phyloP scores from a whole-genome alignment of 2,888 invertebrate species.

The Gastracanthus pulcherrimus region DNA sequence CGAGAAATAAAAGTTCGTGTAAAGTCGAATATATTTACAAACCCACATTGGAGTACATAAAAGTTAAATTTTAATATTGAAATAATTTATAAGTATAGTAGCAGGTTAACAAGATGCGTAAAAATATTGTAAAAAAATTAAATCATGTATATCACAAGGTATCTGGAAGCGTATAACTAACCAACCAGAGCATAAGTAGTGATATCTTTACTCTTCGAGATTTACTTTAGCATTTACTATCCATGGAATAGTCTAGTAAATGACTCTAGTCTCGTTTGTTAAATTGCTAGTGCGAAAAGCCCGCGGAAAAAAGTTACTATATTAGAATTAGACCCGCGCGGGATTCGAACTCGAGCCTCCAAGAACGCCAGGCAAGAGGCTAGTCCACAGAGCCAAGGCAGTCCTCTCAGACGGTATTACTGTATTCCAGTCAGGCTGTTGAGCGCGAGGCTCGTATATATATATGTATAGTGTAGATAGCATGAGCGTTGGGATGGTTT shows the following conservation, averaged over 20 bases:
- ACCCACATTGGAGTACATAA: too few relatives aligned
- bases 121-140: background rate
- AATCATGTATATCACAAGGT: slow-evolving; percentile 54
- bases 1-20: too few relatives aligned
- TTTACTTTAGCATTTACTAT: slow-evolving; percentile 54
- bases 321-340: background rate
- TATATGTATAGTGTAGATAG: background rate
- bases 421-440: background rate
- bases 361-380: slow-evolving; percentile 14
- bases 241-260: slow-evolving; percentile 43
- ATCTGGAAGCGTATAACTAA: slow-evolving; percentile 20
- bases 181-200: slow-evolving; percentile 51
- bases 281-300: background rate
- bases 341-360: slow-evolving; percentile 48
- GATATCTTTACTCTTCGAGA: slow-evolving; percentile 59
- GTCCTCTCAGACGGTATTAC: background rate
- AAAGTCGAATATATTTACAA: too few relatives aligned
- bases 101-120: background rate
- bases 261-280: slow-evolving; percentile 55
- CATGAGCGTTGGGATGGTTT: background rate
- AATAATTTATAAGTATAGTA: too few relatives aligned
- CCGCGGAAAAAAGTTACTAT: background rate
- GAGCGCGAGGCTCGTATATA: too few relatives aligned
- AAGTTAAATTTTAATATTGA: too few relatives aligned
- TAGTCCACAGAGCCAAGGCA: slow-evolving; percentile 34